Evolutionary conservation across 2,888 invertebrate genomes (phyloP).

Genomic region (Vandiemenella viatica): DNA sequence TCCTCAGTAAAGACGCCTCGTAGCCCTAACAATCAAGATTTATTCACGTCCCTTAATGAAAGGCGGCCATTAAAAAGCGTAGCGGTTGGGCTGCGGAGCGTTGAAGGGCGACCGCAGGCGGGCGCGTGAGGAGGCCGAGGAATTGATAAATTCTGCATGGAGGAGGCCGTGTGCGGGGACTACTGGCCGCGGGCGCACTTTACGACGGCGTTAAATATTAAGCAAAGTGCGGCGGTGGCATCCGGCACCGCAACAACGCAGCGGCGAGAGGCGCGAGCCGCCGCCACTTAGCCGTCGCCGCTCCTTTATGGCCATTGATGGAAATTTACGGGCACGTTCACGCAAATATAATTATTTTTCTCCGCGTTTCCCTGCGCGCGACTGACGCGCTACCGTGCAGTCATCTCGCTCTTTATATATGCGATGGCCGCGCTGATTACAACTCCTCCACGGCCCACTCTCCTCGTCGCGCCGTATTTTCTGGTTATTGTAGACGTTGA

Average conservation of each 20-base stretch:
- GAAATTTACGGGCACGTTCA: constrained; percentile 10
- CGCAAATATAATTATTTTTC: too few species aligned
- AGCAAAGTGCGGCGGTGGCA: constrained; percentile 5
- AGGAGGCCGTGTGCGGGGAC: neutral
- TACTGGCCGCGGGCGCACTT: neutral
- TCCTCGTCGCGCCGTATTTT: too few species aligned
- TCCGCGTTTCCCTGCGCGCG: too few species aligned
- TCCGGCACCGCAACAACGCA: neutral
- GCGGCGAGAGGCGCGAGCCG: too few species aligned
- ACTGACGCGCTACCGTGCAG: too few species aligned
- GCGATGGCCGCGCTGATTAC: too few species aligned
- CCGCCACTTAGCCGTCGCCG: neutral
- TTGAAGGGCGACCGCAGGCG: too few species aligned
- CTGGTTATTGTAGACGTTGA: too few species aligned
- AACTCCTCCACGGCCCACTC: too few species aligned
- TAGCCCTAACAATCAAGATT: constrained; percentile 29
- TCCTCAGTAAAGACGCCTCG: too few species aligned
- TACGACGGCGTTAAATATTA: constrained; percentile 11
- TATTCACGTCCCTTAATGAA: constrained; percentile 30
- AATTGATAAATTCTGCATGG: constrained; percentile 10
- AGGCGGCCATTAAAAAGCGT: constrained; percentile 29
- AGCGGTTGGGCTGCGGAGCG: neutral
- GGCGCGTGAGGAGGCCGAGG: constrained; percentile 2
- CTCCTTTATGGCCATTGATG: constrained; percentile 5
- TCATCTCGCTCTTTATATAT: too few species aligned